Base-by-base conservation (phyloP, 2,113 vertebrate species). In the Ginglymostoma cirratum region DNA sequence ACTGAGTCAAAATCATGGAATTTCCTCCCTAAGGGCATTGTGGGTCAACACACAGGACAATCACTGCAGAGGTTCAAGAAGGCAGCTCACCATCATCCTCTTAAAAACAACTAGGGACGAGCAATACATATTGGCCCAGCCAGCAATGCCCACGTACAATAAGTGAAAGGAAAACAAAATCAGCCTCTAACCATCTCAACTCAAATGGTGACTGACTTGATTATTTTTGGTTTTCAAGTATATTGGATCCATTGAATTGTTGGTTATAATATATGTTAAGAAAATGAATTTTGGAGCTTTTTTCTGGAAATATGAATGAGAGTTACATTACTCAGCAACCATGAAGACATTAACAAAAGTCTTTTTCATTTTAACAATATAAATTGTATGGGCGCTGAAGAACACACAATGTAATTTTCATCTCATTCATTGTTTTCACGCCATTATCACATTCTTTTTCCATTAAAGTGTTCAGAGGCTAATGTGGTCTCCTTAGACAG, bases 301-400 rank as follows among this genome's bases (percentile, higher is more conserved):
- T 83, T n/a, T 42, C 0, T 7, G 80, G 19, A 38, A 83, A 38
- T 34, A 66, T n/a, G 17, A 93, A 38, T n/a, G 55, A 38, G 42
- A 93, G 38, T 67, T 38, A 66, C 66, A 93, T 23, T 42, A 83
- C 80, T 45, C 38, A 83, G 23, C 21, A 21, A 34, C 17, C 80
- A 21, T 42, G 19, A 42, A 83, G 15, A 45, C 80, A 1, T 83
- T 66, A 93, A 38, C 89, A 66, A 93, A 93, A 65, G 6, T 34
- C 89, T n/a, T 66, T 61, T 55, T 34, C 61, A 92, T 67, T 93
- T 93, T 66, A 65, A 93, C 89, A 93, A 93, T 61, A 38, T 23
- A 38, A 6, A 23, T n/a, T 93, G 15, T 38, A 21, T 23, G 61
- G 61, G 38, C 23, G 89, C 89, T 61, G 66, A 38, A 67, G 66